Base-by-base conservation (phyloP, 2,113 vertebrate genomes). In the Lutjanus erythropterus region DNA sequence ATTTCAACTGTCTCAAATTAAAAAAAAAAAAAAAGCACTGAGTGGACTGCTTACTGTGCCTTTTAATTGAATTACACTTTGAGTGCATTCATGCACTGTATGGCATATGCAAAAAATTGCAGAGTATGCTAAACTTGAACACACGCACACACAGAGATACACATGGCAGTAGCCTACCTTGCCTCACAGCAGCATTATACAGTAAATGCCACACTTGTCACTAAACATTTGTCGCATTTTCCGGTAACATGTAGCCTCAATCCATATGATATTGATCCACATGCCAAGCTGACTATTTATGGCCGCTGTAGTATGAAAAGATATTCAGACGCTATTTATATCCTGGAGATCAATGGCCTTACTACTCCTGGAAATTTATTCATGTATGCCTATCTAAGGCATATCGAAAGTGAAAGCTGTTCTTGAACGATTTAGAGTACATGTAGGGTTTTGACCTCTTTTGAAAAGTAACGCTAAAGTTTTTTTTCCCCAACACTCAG, bases 211-310 rank as follows among this genome's bases (percentile, higher is more conserved):
- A 9, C 12, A 59, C 47, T 67, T 80, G 76, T 66, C 75, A 79
- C 74, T 58, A 5, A 58, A 31, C 27, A 67, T 76, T 50, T 62
- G 49, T 81, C 62, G 64, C 27, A 70, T 73, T 69, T 70, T 6
- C 19, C 25, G 33, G 18, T 58, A 62, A 67, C 55, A 21, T 55
- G 58, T 41, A 50, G 71, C 80, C 58, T 73, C 72, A 67, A 29
- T 81, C 80, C 39, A 67, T 78, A 35, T 50, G 44, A 56, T 80
- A 86, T 74, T 42, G 67, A 76, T 82, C 67, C 5, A 59, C 62
- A 67, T 50, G 11, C 61, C 47, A 11, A 46, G 58, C 10, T 29
- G 18, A 33, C 2, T 79, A n/a, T 59, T 70, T 33, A 65, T 70
- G 62, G 68, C 14, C 18, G 27, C 49, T 71, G 21, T 4, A 25